Conservation (phyloP, 2,113 vertebrate genomes). For the Petroica traversi region DNA sequence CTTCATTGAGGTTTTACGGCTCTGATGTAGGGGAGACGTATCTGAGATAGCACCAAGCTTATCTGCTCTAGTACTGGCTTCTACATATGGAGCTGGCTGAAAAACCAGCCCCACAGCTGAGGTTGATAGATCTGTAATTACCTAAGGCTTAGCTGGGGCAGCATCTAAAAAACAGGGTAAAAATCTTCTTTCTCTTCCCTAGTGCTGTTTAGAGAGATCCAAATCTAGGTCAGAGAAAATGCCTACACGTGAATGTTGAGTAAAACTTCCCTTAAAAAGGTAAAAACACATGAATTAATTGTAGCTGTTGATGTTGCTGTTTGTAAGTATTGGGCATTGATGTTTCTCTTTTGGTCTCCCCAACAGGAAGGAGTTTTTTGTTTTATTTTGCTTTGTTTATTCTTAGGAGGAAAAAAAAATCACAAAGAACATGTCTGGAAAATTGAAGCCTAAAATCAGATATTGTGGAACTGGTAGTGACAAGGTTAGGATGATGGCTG, state of each 20-base stretch:
- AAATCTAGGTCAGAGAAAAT: background rate
- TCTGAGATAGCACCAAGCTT: background rate
- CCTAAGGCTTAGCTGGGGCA: background rate
- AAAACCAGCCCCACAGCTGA: background rate
- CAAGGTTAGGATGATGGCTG: background rate
- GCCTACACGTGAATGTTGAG: background rate
- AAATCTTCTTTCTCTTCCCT: background rate
- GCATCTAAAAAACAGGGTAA: background rate
- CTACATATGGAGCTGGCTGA: background rate
- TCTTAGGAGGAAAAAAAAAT: background rate
- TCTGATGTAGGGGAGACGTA: background rate
- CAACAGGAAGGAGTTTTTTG: fast-evolving
- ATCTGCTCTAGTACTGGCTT: background rate
- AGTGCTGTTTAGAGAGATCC: background rate
- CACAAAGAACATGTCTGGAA: background rate
- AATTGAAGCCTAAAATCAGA: background rate
- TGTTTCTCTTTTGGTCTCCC: background rate
- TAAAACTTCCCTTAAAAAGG: background rate
- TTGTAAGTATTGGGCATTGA: background rate
- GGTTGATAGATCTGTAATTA: background rate
- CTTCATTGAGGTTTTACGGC: background rate
- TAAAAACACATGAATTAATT: background rate
- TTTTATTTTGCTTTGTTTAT: background rate
- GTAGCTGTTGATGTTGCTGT: background rate
- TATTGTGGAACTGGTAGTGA: background rate